A percentile compares a stretch with the other conserved stretches of the same genome.
Conservation (phyloP, 2,888 invertebrate species). For the Acanthococcus lagerstroemiae region DNA sequence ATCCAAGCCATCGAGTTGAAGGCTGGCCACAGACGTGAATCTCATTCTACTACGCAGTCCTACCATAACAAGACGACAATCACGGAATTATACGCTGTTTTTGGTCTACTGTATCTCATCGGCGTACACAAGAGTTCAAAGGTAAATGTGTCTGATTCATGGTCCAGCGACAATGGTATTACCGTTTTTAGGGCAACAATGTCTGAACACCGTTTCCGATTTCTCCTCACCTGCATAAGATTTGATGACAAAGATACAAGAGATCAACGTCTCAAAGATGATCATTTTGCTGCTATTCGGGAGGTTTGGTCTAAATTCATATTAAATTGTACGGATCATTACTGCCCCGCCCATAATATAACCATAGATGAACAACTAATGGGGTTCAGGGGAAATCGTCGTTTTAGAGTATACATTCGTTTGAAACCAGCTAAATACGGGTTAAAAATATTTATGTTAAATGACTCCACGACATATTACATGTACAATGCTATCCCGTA, state of each 20-base stretch:
- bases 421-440: slow-evolving; percentile 21
- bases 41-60: too few relatives aligned
- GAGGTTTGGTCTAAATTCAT: neutral
- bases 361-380: slow-evolving; percentile 6
- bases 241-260: slow-evolving; percentile 14
- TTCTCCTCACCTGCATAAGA: slow-evolving; percentile 2
- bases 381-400: slow-evolving; percentile 11
- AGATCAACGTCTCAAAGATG: neutral
- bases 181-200: slow-evolving; percentile 11
- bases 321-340: neutral
- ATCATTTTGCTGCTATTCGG: slow-evolving; percentile 7
- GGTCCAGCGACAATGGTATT: neutral
- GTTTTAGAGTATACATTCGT: neutral
- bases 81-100: neutral
- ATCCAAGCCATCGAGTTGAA: too few relatives aligned
- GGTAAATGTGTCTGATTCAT: neutral
- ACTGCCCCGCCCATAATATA: neutral
- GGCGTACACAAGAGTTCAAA: neutral
- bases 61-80: too few relatives aligned
- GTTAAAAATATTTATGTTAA: slow-evolving; percentile 15
- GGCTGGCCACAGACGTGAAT: too few relatives aligned
- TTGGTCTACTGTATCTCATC: neutral
- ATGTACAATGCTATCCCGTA: slow-evolving; percentile 3
- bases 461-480: neutral
- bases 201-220: slow-evolving; percentile 7